Conservation (phyloP, 2,113 vertebrate genomes). For the Diadophis punctatus region DNA sequence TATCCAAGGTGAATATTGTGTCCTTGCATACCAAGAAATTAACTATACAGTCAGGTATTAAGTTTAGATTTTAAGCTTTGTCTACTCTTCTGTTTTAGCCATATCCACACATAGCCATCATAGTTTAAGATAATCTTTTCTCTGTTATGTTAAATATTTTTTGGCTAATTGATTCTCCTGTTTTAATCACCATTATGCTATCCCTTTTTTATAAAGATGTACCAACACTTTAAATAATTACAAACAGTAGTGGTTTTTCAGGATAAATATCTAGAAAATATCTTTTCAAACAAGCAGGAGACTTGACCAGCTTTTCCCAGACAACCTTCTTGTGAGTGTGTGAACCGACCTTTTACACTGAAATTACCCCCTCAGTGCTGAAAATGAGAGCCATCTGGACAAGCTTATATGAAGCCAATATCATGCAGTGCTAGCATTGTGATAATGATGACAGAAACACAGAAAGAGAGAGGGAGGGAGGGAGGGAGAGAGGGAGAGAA, state of each 20-base stretch:
- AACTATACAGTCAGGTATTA: neutral
- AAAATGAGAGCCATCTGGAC: conserved; percentile 19
- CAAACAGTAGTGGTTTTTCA: neutral
- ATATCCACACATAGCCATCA: neutral
- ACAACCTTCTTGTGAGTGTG: neutral
- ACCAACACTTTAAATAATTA: neutral
- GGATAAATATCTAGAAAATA: fast-evolving
- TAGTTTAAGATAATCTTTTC: neutral
- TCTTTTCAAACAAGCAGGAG: neutral
- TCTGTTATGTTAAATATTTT: neutral
- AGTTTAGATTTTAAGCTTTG: neutral
- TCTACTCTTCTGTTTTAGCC: neutral
- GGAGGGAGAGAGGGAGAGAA: neutral
- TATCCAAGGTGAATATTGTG: neutral
- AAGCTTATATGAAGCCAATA: neutral
- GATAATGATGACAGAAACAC: neutral
- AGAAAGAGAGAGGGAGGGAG: no score
- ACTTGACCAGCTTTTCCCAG: neutral
- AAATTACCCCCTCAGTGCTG: neutral
- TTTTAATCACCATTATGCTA: neutral
- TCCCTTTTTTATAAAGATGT: neutral
- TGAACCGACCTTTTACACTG: neutral
- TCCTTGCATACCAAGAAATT: neutral
- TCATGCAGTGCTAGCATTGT: fast-evolving
- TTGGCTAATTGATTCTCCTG: neutral